Percentiles rank a stretch among this genome's conserved stretches.
These are phyloP conservation scores for Pristionchus pacificus DNA, from an alignment of 1,140 invertebrate species.

Conservation along the genomic window DNA sequence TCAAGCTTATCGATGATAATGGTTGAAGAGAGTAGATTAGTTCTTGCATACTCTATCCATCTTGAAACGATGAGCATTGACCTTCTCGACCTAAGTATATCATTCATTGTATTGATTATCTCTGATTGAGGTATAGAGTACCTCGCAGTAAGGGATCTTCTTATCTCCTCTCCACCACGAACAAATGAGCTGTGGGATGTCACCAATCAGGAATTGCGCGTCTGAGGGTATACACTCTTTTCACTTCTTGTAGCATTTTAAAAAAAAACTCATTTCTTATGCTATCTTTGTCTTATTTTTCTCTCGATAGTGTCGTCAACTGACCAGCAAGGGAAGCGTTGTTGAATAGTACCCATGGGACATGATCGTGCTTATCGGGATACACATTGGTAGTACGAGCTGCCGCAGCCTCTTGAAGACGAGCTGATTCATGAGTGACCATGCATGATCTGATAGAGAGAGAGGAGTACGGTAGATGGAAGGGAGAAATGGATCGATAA, in stretches of 20 bases:
- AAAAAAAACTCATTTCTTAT: no score
- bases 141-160: constrained; percentile 25
- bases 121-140: background rate
- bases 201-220: constrained; percentile 12
- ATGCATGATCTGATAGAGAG: constrained; percentile 23
- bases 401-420: constrained; percentile 24
- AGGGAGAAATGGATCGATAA: background rate
- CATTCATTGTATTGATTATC: background rate
- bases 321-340: constrained; percentile 18
- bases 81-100: background rate
- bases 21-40: no score
- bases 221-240: background rate
- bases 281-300: background rate
- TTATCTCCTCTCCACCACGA: constrained; percentile 32
- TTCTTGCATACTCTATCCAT: background rate
- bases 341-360: constrained; percentile 30
- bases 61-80: background rate
- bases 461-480: background rate
- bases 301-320: background rate
- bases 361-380: constrained; percentile 27
- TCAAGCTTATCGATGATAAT: no score
- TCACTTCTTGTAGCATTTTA: background rate
- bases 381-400: constrained; percentile 21
- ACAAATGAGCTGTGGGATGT: constrained; percentile 26
- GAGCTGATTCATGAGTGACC: constrained; percentile 9